Evolutionary conservation across 2,797 vertebrate genomes (phyloP).

Genomic region (Tinamus major): DNA sequence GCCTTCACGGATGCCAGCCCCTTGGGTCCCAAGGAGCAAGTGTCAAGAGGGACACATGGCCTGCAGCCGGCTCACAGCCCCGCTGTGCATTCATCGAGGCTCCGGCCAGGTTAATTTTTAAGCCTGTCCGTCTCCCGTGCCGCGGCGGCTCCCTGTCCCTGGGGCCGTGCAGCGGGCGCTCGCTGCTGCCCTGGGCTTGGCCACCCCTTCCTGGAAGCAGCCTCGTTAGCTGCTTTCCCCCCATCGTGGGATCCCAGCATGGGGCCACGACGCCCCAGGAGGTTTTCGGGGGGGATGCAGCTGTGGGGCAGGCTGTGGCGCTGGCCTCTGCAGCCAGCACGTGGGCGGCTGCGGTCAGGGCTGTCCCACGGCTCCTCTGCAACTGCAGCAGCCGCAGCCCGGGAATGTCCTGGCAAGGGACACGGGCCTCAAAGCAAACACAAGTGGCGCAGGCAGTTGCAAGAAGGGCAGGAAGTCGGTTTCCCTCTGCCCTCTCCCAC

Average conservation of each 20-base stretch:
- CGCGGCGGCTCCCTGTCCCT: not conserved
- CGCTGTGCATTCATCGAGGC: not conserved
- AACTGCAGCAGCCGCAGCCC: constrained; percentile 28
- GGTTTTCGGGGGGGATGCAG: not conserved
- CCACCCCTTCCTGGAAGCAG: constrained; percentile 1
- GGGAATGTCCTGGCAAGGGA: constrained; percentile 66
- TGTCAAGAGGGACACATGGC: not conserved
- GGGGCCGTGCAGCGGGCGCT: not conserved
- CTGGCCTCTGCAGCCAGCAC: not conserved
- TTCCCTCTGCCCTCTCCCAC: constrained; percentile 31
- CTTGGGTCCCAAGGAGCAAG: accelerated
- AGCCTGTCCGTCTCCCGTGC: constrained; percentile 57
- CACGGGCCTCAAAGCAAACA: constrained; percentile 71
- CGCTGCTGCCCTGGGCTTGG: not conserved
- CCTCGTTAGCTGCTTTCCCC: accelerated
- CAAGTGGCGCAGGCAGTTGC: not conserved
- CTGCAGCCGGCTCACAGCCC: not conserved
- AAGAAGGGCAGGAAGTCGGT: constrained; percentile 26
- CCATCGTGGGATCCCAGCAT: not conserved
- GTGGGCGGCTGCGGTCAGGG: not conserved
- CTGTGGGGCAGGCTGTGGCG: not conserved
- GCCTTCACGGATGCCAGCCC: too few relatives aligned
- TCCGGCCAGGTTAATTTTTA: constrained; percentile 66
- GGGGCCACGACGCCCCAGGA: accelerated
- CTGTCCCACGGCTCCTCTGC: not conserved